A percentile compares a stretch with the other conserved stretches of the same genome.
Evolutionary conservation across 2,797 vertebrate species (phyloP).

Genomic region (Coreius guichenoti): DNA sequence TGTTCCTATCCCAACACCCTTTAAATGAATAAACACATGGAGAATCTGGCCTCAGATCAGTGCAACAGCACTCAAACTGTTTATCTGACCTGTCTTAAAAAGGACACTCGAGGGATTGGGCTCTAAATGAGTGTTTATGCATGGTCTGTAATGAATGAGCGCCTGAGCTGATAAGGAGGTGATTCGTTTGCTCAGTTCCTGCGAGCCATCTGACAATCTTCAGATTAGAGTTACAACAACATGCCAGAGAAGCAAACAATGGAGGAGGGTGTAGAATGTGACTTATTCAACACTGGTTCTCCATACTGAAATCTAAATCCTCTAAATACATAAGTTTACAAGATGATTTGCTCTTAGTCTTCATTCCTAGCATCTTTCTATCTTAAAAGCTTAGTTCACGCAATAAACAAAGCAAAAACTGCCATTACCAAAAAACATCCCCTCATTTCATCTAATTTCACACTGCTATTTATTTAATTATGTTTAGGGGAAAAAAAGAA

Average conservation of each 20-base stretch:
- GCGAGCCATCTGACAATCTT: slow-evolving; percentile 27
- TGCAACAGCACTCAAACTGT: background rate
- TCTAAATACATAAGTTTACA: background rate
- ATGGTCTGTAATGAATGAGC: slow-evolving; percentile 21
- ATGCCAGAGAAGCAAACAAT: slow-evolving; percentile 29
- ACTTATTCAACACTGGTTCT: background rate
- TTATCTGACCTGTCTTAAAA: slow-evolving; percentile 4
- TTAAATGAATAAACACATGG: background rate
- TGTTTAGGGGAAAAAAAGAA: background rate
- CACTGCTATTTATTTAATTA: background rate
- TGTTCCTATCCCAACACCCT: background rate
- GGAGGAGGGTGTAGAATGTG: background rate
- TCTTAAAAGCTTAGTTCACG: background rate
- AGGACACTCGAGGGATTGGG: background rate
- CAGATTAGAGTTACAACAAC: slow-evolving; percentile 44
- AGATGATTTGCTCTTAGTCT: background rate
- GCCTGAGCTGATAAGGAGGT: slow-evolving; percentile 27
- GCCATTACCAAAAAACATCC: background rate
- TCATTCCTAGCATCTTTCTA: background rate
- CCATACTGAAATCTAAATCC: background rate
- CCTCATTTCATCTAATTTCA: no score
- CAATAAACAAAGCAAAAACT: background rate
- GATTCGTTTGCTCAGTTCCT: slow-evolving; percentile 34
- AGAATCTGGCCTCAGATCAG: slow-evolving; percentile 11
- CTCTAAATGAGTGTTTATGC: slow-evolving; percentile 39